phyloP scores from a whole-genome alignment of 2,113 vertebrate genomes.

The Equus przewalskii region DNA sequence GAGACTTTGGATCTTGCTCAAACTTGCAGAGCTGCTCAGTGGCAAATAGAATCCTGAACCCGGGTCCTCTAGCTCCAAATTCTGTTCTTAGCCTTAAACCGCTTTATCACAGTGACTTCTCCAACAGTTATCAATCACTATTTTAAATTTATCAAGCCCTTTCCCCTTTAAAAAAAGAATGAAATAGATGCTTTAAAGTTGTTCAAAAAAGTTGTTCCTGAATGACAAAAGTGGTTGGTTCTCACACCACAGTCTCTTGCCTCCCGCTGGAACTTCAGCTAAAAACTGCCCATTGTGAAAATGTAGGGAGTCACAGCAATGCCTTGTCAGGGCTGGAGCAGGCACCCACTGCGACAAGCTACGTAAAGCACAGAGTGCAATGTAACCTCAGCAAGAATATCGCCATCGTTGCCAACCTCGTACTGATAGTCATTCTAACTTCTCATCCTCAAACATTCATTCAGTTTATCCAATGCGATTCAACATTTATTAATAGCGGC shows the following conservation, averaged over 20 bases:
- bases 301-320: background rate
- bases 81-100: background rate
- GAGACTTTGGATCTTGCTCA: conserved; percentile 41
- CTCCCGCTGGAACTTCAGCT: background rate
- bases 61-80: background rate
- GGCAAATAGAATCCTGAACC: background rate
- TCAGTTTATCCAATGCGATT: background rate
- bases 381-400: background rate
- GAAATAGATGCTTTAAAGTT: background rate
- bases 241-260: background rate
- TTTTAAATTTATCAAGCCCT: background rate
- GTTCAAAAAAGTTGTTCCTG: background rate
- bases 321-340: background rate
- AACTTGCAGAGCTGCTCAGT: conserved; percentile 47
- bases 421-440: background rate
- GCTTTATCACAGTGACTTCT: background rate
- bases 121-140: background rate
- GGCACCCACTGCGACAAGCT: background rate
- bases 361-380: background rate
- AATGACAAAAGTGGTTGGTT: background rate
- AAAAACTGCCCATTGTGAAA: background rate
- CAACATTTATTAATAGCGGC: background rate
- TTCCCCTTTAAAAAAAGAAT: background rate
- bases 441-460: background rate
- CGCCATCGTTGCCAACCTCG: background rate